phyloP scores from a whole-genome alignment of 2,888 invertebrate species.

The Drosophila tanythrix region DNA sequence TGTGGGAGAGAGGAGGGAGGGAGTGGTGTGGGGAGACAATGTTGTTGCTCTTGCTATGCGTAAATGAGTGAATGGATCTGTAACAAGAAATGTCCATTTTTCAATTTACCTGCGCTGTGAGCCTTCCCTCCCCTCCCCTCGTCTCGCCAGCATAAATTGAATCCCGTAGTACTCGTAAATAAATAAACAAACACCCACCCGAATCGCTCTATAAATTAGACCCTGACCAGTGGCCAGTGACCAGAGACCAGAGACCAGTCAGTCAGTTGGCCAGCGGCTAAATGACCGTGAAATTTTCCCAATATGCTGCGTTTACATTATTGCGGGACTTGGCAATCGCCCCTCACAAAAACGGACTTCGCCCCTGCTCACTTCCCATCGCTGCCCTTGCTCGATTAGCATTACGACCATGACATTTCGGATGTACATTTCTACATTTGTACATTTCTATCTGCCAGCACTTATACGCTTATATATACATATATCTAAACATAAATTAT shows the following conservation, averaged over 20 bases:
- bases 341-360: slow-evolving; percentile 2
- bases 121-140: not conserved
- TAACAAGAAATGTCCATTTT: slow-evolving; percentile 76
- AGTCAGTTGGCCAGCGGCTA: slow-evolving; percentile 57
- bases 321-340: slow-evolving; percentile 41
- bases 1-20: not conserved
- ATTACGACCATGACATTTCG: slow-evolving; percentile 45
- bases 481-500: slow-evolving; percentile 56
- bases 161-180: slow-evolving; percentile 50
- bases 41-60: slow-evolving; percentile 29
- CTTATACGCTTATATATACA: slow-evolving; percentile 1
- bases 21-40: not conserved
- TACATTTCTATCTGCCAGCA: slow-evolving; percentile 16
- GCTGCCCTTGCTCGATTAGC: slow-evolving; percentile 40
- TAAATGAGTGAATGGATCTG: slow-evolving; percentile 67
- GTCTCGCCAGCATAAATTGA: slow-evolving; percentile 63
- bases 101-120: slow-evolving; percentile 64
- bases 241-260: slow-evolving; percentile 58
- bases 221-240: slow-evolving; percentile 64
- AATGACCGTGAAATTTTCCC: slow-evolving; percentile 80
- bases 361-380: slow-evolving; percentile 3
- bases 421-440: slow-evolving; percentile 4
- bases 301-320: slow-evolving; percentile 67
- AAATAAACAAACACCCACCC: slow-evolving; percentile 72
- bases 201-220: slow-evolving; percentile 73